Percentiles rank a stretch among this genome's conserved stretches.
Conservation (phyloP, 1,140 invertebrate species). For the Elymnias hypermnestra region DNA sequence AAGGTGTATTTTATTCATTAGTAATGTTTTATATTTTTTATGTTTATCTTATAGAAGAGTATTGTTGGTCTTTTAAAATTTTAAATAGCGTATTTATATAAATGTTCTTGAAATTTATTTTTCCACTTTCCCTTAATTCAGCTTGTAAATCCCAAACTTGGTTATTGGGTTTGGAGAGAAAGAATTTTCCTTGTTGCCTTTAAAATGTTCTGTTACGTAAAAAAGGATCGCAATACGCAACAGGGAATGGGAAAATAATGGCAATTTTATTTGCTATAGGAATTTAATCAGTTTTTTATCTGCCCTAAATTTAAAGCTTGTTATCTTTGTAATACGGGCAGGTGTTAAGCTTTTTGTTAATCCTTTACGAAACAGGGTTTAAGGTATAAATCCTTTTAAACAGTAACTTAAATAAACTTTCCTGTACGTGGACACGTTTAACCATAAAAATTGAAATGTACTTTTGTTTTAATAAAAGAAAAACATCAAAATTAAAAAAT, state of each 20-base stretch:
- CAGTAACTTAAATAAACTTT: no score
- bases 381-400: no score
- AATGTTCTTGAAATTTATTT: no score
- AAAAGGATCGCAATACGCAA: background rate
- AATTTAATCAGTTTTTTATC: conserved; percentile 1
- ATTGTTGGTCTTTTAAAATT: no score
- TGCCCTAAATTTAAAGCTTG: background rate
- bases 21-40: background rate
- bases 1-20: conserved; percentile 3
- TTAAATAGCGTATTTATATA: no score
- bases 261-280: background rate
- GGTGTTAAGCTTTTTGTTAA: background rate
- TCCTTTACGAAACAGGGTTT: background rate
- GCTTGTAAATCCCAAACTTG: conserved; percentile 1
- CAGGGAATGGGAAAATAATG: background rate
- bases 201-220: background rate
- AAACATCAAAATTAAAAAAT: no score
- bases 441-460: no score
- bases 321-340: background rate
- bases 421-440: no score
- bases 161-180: background rate
- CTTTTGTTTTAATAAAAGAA: no score
- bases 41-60: background rate
- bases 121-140: background rate
- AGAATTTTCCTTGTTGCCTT: background rate